Percentiles rank a stretch among this genome's conserved stretches.
Evolutionary conservation across 1,140 invertebrate genomes (phyloP).

Genomic region (Scaptomyza graminum): DNA sequence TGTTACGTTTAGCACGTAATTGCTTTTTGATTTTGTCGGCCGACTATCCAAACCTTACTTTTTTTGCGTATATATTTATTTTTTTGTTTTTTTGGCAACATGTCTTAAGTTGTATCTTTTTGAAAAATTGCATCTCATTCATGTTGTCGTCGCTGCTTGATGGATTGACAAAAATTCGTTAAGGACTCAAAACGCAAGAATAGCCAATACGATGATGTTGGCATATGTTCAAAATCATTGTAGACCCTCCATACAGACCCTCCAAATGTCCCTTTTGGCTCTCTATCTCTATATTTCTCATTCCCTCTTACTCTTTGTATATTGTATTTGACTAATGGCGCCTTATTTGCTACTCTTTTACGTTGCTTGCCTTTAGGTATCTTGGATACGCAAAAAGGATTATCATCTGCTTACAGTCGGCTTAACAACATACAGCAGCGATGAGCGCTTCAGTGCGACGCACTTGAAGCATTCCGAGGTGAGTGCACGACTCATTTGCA

Average conservation of each 20-base stretch:
- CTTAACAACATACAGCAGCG: slow-evolving; percentile 92
- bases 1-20: slow-evolving; percentile 67
- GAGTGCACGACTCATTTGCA: slow-evolving; percentile 75
- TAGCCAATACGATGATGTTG: slow-evolving; percentile 18
- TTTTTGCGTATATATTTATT: slow-evolving; percentile 24
- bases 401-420: slow-evolving; percentile 93
- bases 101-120: slow-evolving; percentile 40
- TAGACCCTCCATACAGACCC: slow-evolving; percentile 5
- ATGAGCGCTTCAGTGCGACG: slow-evolving; percentile 93
- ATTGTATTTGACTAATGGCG: slow-evolving; percentile 67
- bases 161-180: slow-evolving; percentile 78
- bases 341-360: slow-evolving; percentile 14
- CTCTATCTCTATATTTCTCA: neutral
- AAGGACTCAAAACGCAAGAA: slow-evolving; percentile 43
- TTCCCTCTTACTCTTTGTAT: too few relatives aligned
- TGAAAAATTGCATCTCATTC: slow-evolving; percentile 78
- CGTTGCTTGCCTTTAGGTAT: slow-evolving; percentile 85
- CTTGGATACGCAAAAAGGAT: slow-evolving; percentile 92
- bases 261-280: slow-evolving; percentile 43
- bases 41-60: neutral
- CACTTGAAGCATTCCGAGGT: slow-evolving; percentile 93
- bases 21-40: slow-evolving; percentile 76
- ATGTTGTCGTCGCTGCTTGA: slow-evolving; percentile 70
- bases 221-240: slow-evolving; percentile 69
- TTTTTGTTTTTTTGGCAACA: neutral